Conservation (phyloP, 2,797 vertebrate genomes). For the Halcyon leucocephala region DNA sequence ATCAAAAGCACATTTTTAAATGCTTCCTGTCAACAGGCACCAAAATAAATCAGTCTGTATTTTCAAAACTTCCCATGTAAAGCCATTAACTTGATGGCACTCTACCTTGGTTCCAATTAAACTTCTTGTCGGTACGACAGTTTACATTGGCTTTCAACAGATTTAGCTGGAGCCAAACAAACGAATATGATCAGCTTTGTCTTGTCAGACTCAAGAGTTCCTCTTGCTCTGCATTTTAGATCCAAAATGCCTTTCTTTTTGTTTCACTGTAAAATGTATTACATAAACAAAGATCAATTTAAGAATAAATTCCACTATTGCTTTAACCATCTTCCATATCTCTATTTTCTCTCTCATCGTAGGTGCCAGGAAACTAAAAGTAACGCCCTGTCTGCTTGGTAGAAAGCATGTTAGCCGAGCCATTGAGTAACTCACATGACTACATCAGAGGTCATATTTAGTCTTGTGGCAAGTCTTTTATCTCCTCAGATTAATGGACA, state of each 20-base stretch:
- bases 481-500: background rate
- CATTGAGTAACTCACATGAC: background rate
- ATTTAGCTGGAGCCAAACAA: background rate
- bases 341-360: background rate
- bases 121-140: background rate
- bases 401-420: background rate
- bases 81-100: background rate
- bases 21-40: background rate
- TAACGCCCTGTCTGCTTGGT: background rate
- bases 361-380: background rate
- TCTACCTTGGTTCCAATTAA: background rate
- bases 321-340: background rate
- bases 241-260: background rate
- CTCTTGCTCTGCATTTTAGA: background rate
- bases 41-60: background rate
- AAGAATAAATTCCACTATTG: background rate
- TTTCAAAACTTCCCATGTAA: background rate
- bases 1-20: slow-evolving; percentile 5
- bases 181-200: background rate
- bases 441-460: background rate
- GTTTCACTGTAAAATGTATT: background rate
- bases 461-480: background rate
- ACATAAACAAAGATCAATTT: background rate
- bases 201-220: background rate
- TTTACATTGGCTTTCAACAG: background rate